phyloP scores from a whole-genome alignment of 1,140 invertebrate genomes.

The Trachymyrmex septentrionalis region DNA sequence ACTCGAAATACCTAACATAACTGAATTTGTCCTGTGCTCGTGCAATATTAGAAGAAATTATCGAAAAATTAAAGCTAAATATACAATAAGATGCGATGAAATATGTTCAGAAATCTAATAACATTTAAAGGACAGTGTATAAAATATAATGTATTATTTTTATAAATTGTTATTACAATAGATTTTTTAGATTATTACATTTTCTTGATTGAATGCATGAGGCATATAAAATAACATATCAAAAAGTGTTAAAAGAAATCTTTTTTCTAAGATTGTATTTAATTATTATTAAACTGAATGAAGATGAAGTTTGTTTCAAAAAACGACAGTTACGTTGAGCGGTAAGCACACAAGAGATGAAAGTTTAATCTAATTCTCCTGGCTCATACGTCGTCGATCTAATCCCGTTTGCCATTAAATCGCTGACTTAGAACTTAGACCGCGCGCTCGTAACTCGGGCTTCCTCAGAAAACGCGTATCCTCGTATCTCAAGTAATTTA shows the following conservation, averaged over 20 bases:
- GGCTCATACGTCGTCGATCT: slow-evolving; percentile 64
- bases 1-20: slow-evolving; percentile 18
- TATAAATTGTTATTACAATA: neutral
- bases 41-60: neutral
- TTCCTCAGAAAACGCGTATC: slow-evolving; percentile 57
- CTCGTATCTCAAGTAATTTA: slow-evolving; percentile 66
- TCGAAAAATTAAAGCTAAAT: neutral
- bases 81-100: neutral
- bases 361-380: slow-evolving; percentile 49
- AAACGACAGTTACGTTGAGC: slow-evolving; percentile 4
- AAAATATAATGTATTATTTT: neutral
- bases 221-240: neutral
- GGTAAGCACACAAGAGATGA: slow-evolving; percentile 3
- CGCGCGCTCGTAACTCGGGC: slow-evolving; percentile 61
- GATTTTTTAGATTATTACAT: too few relatives aligned
- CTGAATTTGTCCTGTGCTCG: slow-evolving; percentile 6
- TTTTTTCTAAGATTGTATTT: neutral
- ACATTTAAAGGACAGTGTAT: neutral
- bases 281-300: neutral
- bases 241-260: neutral
- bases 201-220: neutral
- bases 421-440: slow-evolving; percentile 68
- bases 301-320: neutral
- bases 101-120: neutral
- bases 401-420: slow-evolving; percentile 71